Evolutionary conservation across 2,113 vertebrate genomes (phyloP), one percentile per base, ranked within the genome.

Genomic region (Nothoprocta perdicaria): DNA sequence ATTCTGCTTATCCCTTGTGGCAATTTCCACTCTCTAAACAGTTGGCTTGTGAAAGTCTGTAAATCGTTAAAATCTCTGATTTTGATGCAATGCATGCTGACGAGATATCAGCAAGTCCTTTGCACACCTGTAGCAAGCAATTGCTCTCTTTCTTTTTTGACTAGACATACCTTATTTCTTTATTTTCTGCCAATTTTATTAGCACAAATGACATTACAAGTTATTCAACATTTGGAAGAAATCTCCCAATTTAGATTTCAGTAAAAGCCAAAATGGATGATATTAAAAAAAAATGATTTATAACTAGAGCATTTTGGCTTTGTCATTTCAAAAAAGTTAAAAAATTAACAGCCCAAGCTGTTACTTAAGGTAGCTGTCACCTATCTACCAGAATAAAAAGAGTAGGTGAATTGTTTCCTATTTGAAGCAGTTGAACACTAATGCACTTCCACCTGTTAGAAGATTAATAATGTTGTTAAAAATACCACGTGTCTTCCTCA

Each of bases 391-490:
- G 94, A 95, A 95, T 90, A 80, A 86, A 93, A 91, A 91, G 8
- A 90, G 41, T 82, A 86, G 53, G 27, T 80, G 53, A 95, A 80
- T 90, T 52, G 94, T 96, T 97, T 97, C 92, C 94, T 88, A 97
- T 80, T 95, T 91, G 80, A 94, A 95, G 82, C 84, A 91, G 88
- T 84, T 80, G 71, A 94, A 96, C 80, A 97, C 95, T 96, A 96
- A 96, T 92, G 96, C 96, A 80, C 94, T 97, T 96, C 90, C 77
- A 97, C 90, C 95, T 97, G 95, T 95, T 97, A 97, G 95, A 89
- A 96, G 94, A 95, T 96, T 96, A 97, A 96, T 97, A 96, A 94
- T 75, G 89, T 88, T 97, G 96, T 95, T 97, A 97, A 95, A 93
- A 96, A 92, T 92, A 89, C 67, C 74, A 79, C 96, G 80, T 95